Base-by-base conservation (phyloP, 1,140 invertebrate genomes). In the Zaprionus taronus region DNA sequence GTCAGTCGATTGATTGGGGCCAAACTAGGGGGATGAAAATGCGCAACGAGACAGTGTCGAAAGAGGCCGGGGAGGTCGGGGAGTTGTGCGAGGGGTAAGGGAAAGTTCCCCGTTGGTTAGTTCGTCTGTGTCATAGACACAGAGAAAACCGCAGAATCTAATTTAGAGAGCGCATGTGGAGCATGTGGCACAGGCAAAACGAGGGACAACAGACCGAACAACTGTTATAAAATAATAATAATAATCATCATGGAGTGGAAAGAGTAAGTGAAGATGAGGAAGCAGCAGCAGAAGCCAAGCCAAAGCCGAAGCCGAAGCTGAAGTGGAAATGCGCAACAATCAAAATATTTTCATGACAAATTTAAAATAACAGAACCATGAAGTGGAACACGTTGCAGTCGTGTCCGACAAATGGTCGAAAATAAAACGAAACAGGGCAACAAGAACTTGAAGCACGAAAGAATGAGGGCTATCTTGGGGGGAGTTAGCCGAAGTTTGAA, bases 311-410 rank as follows among this genome's bases (percentile, higher is more conserved):
- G 64, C 38, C 24, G 51, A 68, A 66, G 26, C 38, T n/a, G 60
- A 41, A 47, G 58, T 47, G 65, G 61, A 74, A 81, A 81, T 72
- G 69, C 70, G 77, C 81, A 83, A 83, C 84, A 81, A 86, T 91
- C 77, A 74, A 91, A 91, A 91, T 91, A 91, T 91, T 91, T 91
- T 91, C 83, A 84, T 91, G 84, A 91, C 87, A 91, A 91, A 91
- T 91, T 90, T 91, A 83, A 91, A 91, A 80, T 81, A 91, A 89
- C 81, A 91, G 72, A 91, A 69, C 69, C 84, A 77, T 82, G 81
- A 89, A 82, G 76, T 81, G 89, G 81, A 86, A 84, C 89, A 91
- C 89, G 83, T 73, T 81, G 78, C 71, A 73, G 44, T 65, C 73
- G 69, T 66, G 74, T 72, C 72, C 70, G 72, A 72, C 58, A 72